These are phyloP conservation scores for Ophion slaviceki DNA, from an alignment of 2,888 invertebrate species.

Conservation along the genomic window DNA sequence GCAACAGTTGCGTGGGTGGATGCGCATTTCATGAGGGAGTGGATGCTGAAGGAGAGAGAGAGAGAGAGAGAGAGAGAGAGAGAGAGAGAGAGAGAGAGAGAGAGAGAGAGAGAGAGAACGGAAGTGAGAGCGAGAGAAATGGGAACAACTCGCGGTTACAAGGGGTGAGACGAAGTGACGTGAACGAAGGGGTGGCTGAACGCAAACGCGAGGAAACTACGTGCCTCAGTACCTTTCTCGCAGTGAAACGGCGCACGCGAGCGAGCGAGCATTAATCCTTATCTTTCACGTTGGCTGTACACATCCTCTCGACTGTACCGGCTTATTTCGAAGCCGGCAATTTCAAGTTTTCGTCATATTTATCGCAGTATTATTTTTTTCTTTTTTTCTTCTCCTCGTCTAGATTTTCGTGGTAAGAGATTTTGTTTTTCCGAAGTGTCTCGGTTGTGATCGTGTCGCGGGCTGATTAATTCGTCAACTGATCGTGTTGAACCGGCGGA, in stretches of 20 bases:
- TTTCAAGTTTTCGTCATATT: constrained; percentile 37
- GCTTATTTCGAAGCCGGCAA: constrained; percentile 46
- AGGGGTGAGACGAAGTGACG: constrained; percentile 67
- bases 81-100: constrained; percentile 30
- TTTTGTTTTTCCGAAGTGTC: background rate
- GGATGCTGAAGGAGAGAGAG: constrained; percentile 60
- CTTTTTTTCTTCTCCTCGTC: background rate
- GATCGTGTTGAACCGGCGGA: background rate
- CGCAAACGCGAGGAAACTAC: constrained; percentile 73
- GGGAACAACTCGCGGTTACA: constrained; percentile 57
- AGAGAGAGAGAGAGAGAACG: constrained; percentile 29
- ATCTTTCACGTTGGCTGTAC: constrained; percentile 44
- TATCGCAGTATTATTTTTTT: background rate
- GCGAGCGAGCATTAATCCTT: constrained; percentile 51
- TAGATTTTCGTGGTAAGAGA: background rate
- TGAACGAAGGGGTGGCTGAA: constrained; percentile 70
- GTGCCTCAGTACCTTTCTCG: constrained; percentile 77
- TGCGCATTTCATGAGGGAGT: constrained; percentile 79
- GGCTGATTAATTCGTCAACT: background rate
- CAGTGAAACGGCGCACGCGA: constrained; percentile 70
- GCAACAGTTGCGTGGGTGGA: constrained; percentile 83
- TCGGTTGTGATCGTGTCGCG: constrained; percentile 29
- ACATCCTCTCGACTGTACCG: constrained; percentile 30
- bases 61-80: constrained; percentile 15
- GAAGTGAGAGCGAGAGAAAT: constrained; percentile 44